Evolutionary conservation across 2,888 invertebrate genomes (phyloP), one percentile per base, ranked within the genome.

Genomic region (Stegana nigrithorax): DNA sequence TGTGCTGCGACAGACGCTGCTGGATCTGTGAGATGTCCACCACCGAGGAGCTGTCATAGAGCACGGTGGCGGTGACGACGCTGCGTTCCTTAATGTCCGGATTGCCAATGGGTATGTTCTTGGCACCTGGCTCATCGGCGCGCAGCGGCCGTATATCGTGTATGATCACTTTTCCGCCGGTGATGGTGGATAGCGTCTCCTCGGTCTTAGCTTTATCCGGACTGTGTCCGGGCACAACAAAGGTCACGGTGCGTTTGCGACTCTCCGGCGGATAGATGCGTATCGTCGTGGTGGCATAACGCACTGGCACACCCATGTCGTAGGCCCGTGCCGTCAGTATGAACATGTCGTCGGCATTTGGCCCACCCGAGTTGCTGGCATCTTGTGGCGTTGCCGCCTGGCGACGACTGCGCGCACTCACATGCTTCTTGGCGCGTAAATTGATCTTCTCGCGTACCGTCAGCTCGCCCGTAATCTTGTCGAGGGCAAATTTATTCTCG

Each of bases 251-350:
- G 62, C 92, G 88, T 6, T 91, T 91, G 64, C 91, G 90, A 70
- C 90, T 90, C 75, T 91, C 95, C 67, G 92, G 92, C 57, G 93
- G 93, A 85, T 91, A 92, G 63, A 95, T 88, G 73, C 91, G 90
- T 5, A 96, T 90, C 62, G 89, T 89, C 12, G 93, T 91, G 32
- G 90, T 90, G 17, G 91, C 90, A 69, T 88, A 92, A 62, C 91
- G 86, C 80, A 92, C 91, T 2, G 96, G 96, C 1, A 93, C 89
- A 0, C 96, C 95, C 66, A 93, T 88, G 85, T 96, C 96, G 80
- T 93, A 94, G 2, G 94, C 95, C 79, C 93, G 88, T 12, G 92
- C 90, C 59, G 89, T 91, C 5, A 95, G 84, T n/a, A 89, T 87
- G 69, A 90, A 91, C 47, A 83, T 62, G 51, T 78, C 76, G 29